Evolutionary conservation across 2,797 vertebrate species (phyloP).

Genomic region (Anolis apletophallus): DNA sequence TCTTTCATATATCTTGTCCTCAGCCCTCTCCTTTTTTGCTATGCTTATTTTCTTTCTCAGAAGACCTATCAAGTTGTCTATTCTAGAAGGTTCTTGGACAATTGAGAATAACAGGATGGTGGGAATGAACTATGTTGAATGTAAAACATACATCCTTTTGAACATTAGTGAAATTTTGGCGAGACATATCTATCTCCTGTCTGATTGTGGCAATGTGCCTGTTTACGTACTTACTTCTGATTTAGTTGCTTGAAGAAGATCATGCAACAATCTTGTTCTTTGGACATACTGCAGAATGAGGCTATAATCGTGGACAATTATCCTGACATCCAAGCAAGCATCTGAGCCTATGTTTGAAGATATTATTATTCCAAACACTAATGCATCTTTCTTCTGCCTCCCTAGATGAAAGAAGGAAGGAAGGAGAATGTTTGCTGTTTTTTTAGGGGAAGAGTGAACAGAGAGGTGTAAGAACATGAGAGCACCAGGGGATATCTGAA

Average conservation of each 20-base stretch:
- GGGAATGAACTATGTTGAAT: neutral
- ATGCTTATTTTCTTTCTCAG: slow-evolving; percentile 8
- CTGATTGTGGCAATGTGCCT: neutral
- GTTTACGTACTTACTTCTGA: neutral
- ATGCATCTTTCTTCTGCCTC: slow-evolving; percentile 1
- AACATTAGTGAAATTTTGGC: neutral
- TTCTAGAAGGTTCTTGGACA: neutral
- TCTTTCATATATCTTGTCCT: neutral
- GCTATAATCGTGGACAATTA: too few relatives aligned
- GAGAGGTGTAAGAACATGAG: too few relatives aligned
- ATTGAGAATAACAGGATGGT: slow-evolving; percentile 5
- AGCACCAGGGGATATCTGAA: too few relatives aligned
- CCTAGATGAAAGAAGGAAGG: too few relatives aligned
- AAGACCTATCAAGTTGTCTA: slow-evolving; percentile 12
- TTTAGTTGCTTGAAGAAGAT: neutral
- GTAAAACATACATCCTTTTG: neutral
- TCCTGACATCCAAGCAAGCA: too few relatives aligned
- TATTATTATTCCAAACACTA: neutral
- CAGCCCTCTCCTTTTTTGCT: neutral
- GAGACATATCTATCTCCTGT: fast-evolving
- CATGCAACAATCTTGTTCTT: too few relatives aligned
- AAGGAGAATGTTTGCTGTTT: too few relatives aligned
- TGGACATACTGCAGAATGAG: too few relatives aligned
- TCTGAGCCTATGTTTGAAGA: too few relatives aligned
- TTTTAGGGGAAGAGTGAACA: too few relatives aligned